A percentile compares a stretch with the other conserved stretches of the same genome.
phyloP scores from a whole-genome alignment of 2,113 vertebrate species.

The Melanocharis versteri region DNA sequence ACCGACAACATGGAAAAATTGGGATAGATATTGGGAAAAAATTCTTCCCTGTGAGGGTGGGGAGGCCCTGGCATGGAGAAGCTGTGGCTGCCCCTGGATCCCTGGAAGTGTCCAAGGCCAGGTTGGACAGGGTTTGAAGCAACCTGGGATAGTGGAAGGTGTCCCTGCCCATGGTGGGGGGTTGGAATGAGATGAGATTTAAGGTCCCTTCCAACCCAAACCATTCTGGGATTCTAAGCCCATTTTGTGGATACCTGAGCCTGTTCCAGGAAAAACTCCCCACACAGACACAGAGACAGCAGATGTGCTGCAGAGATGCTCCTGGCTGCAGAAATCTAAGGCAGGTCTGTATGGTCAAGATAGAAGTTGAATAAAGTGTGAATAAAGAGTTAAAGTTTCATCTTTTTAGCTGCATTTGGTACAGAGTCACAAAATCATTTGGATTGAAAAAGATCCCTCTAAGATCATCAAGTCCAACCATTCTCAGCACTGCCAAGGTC shows the following conservation, averaged over 20 bases:
- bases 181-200: accelerated
- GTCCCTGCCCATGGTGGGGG: neutral
- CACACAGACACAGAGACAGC: neutral
- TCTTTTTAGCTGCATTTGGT: neutral
- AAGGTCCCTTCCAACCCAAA: neutral
- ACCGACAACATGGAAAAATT: neutral
- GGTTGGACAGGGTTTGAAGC: accelerated
- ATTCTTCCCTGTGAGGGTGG: accelerated
- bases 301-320: neutral
- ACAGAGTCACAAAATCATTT: neutral
- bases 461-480: accelerated
- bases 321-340: neutral
- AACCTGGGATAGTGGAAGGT: accelerated
- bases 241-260: neutral
- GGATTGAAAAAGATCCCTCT: neutral
- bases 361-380: neutral
- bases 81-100: neutral
- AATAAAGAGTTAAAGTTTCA: neutral
- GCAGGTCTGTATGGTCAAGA: neutral
- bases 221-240: neutral
- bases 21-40: neutral
- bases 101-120: neutral
- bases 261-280: neutral
- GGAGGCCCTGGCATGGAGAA: neutral
- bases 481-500: neutral